Percentiles rank a stretch among this genome's conserved stretches.
Conservation (phyloP, 2,797 vertebrate genomes). For the Coranthus polyacanthus region DNA sequence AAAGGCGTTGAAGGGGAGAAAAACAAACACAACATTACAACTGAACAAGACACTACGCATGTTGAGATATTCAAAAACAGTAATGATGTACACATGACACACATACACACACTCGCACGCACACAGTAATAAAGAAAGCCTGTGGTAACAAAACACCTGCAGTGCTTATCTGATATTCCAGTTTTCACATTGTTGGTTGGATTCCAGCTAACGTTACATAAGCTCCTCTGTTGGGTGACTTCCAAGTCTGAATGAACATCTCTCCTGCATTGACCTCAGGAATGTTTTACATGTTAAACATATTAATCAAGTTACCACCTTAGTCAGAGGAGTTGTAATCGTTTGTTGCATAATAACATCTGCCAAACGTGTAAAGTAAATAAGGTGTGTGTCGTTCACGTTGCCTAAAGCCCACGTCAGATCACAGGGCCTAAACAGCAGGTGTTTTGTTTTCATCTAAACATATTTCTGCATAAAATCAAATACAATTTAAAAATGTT, state of each 20-base stretch:
- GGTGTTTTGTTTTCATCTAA: constrained; percentile 63
- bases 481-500: constrained; percentile 7
- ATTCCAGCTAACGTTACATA: constrained; percentile 15
- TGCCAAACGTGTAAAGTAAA: not conserved
- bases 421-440: constrained; percentile 43
- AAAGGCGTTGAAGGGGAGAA: constrained; percentile 50
- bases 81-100: constrained; percentile 35
- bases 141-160: constrained; percentile 70
- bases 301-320: not conserved
- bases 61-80: constrained; percentile 32
- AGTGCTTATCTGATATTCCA: constrained; percentile 38
- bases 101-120: constrained; percentile 16
- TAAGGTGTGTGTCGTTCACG: not conserved
- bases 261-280: not conserved
- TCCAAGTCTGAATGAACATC: constrained; percentile 15
- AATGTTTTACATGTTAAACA: constrained; percentile 9
- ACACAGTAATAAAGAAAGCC: constrained; percentile 42
- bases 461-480: constrained; percentile 22
- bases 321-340: not conserved
- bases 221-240: constrained; percentile 17
- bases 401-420: not conserved
- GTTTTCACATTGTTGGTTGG: constrained; percentile 16
- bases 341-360: not conserved
- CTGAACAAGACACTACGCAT: constrained; percentile 15
- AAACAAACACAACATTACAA: constrained; percentile 68